phyloP scores from a whole-genome alignment of 1,140 invertebrate genomes.

The Venustaconcha ellipsiformis region DNA sequence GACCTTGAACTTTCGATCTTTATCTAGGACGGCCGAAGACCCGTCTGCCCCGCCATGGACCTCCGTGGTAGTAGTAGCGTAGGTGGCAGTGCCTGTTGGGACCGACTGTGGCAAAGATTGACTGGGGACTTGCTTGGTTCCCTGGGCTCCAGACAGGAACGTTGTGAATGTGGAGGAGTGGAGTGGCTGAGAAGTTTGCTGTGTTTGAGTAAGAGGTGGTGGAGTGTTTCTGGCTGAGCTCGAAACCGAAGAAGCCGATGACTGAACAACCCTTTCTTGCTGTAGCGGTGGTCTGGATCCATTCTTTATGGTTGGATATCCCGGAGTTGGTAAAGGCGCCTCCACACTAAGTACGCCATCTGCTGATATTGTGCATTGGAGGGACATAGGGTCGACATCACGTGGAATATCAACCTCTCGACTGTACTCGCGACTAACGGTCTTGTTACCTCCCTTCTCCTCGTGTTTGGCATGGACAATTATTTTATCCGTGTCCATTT shows the following conservation, averaged over 20 bases:
- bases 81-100: slow-evolving; percentile 7
- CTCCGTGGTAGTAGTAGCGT: slow-evolving; percentile 16
- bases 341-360: slow-evolving; percentile 64
- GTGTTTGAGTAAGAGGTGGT: slow-evolving; percentile 9
- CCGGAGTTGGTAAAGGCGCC: slow-evolving; percentile 55
- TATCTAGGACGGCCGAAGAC: slow-evolving; percentile 35
- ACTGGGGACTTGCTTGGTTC: background rate
- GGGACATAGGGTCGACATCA: slow-evolving; percentile 59
- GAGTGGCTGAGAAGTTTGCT: slow-evolving; percentile 23
- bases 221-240: slow-evolving; percentile 30
- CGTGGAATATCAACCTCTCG: slow-evolving; percentile 61
- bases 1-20: slow-evolving; percentile 58
- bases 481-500: slow-evolving; percentile 59
- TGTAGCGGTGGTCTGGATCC: slow-evolving; percentile 12
- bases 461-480: slow-evolving; percentile 58
- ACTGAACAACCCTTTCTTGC: slow-evolving; percentile 29
- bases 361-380: slow-evolving; percentile 60
- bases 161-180: slow-evolving; percentile 45
- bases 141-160: slow-evolving; percentile 35
- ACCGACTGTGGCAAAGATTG: background rate
- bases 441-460: slow-evolving; percentile 49
- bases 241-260: slow-evolving; percentile 20
- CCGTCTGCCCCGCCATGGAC: slow-evolving; percentile 14
- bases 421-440: slow-evolving; percentile 62
- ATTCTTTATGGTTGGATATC: slow-evolving; percentile 47